These are phyloP conservation scores for Euclidia mi DNA, from an alignment of 2,888 invertebrate species.

Conservation along the genomic window DNA sequence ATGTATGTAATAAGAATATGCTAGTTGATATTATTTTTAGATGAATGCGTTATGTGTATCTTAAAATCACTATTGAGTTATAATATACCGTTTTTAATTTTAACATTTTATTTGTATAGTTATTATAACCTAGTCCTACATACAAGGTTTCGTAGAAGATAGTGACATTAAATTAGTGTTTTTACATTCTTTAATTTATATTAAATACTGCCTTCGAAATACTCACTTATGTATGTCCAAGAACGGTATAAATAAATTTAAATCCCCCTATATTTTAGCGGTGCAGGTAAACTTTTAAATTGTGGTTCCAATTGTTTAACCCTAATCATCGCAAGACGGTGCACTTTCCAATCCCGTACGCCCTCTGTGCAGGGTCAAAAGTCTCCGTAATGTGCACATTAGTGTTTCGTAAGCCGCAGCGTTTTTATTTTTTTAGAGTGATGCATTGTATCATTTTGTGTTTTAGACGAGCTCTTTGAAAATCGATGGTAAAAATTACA, in stretches of 20 bases:
- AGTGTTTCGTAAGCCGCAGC: conserved; percentile 15
- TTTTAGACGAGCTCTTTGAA: too few relatives aligned
- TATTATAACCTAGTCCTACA: too few relatives aligned
- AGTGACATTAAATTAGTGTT: too few relatives aligned
- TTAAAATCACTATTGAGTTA: too few relatives aligned
- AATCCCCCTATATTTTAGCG: conserved; percentile 19
- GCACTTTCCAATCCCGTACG: conserved; percentile 37
- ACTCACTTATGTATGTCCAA: not conserved
- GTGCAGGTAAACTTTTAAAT: conserved; percentile 45
- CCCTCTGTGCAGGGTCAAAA: conserved; percentile 14
- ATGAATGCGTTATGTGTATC: too few relatives aligned
- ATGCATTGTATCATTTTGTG: not conserved
- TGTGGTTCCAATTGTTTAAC: conserved; percentile 57
- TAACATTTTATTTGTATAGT: too few relatives aligned
- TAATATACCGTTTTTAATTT: too few relatives aligned
- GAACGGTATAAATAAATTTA: conserved; percentile 12
- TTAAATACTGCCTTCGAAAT: not conserved
- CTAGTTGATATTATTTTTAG: too few relatives aligned
- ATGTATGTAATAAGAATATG: too few relatives aligned
- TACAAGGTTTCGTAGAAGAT: too few relatives aligned
- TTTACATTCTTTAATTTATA: too few relatives aligned
- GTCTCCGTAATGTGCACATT: conserved; percentile 27
- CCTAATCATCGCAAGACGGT: conserved; percentile 49
- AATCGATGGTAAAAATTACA: too few relatives aligned
- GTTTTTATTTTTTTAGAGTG: not conserved